Percentiles rank a stretch among this genome's conserved stretches.
phyloP scores from a whole-genome alignment of 2,113 vertebrate species.

The Calidris pygmaea region DNA sequence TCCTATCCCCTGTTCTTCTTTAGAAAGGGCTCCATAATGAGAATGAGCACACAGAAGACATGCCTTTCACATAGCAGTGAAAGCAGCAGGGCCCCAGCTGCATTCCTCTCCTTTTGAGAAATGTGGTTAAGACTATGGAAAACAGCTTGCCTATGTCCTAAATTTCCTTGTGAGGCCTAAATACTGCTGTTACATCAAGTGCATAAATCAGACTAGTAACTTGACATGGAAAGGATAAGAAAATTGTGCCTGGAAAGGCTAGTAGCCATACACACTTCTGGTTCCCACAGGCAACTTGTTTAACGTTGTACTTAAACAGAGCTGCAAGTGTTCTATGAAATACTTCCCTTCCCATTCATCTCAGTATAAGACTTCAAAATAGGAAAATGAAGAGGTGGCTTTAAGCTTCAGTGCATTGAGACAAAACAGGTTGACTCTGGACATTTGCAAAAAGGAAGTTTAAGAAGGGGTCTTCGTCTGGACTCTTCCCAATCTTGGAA shows the following conservation, averaged over 20 bases:
- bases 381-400: not conserved
- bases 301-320: not conserved
- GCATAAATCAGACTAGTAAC: not conserved
- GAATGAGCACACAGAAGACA: not conserved
- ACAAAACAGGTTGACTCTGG: not conserved
- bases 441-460: not conserved
- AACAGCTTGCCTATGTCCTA: not conserved
- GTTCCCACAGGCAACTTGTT: not conserved
- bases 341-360: not conserved
- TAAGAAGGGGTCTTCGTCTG: not conserved
- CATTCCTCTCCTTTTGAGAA: not conserved
- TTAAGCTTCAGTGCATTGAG: not conserved
- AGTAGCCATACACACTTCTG: not conserved
- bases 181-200: not conserved
- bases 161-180: not conserved
- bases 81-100: accelerated
- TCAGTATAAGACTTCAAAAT: not conserved
- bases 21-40: not conserved
- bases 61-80: not conserved
- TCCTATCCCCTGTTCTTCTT: not conserved
- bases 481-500: not conserved
- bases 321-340: not conserved
- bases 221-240: not conserved
- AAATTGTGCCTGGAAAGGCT: not conserved
- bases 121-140: not conserved